Percentiles rank a stretch among this genome's conserved stretches.
phyloP scores from a whole-genome alignment of 2,797 vertebrate species.

The Poliocrania exsul region DNA sequence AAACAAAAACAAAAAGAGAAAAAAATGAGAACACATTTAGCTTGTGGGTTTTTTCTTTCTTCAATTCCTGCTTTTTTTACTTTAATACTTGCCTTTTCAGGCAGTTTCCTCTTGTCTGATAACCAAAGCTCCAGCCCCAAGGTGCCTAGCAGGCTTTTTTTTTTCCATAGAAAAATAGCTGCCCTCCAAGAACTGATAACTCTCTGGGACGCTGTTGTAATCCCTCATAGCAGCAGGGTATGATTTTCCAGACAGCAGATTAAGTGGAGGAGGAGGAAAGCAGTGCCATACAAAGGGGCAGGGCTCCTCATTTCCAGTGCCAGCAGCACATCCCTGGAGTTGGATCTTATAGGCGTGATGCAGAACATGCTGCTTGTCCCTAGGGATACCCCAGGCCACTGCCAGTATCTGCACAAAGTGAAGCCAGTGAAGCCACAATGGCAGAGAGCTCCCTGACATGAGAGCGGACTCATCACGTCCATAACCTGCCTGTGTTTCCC shows the following conservation, averaged over 20 bases:
- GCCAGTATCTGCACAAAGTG: accelerated
- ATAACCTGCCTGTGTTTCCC: neutral
- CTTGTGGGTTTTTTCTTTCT: neutral
- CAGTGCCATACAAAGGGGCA: neutral
- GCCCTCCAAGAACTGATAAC: neutral
- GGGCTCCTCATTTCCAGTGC: neutral
- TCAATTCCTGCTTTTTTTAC: neutral
- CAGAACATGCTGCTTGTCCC: neutral
- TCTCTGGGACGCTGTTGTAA: neutral
- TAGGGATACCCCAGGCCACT: neutral
- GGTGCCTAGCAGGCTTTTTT: neutral
- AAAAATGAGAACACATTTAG: neutral
- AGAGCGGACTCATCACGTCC: accelerated
- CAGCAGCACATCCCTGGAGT: neutral
- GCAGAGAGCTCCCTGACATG: accelerated
- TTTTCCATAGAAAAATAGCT: neutral
- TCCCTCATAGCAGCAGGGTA: neutral
- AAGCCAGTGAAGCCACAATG: accelerated
- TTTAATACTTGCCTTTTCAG: neutral
- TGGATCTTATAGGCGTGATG: neutral
- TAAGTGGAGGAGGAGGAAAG: neutral
- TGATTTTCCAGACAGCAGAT: conserved; percentile 41
- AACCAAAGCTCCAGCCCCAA: neutral
- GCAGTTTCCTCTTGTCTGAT: neutral
- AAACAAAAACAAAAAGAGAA: neutral